Base-by-base conservation (phyloP, 92 coral and sea anemone species). In the Parazoanthus atlanticus region DNA sequence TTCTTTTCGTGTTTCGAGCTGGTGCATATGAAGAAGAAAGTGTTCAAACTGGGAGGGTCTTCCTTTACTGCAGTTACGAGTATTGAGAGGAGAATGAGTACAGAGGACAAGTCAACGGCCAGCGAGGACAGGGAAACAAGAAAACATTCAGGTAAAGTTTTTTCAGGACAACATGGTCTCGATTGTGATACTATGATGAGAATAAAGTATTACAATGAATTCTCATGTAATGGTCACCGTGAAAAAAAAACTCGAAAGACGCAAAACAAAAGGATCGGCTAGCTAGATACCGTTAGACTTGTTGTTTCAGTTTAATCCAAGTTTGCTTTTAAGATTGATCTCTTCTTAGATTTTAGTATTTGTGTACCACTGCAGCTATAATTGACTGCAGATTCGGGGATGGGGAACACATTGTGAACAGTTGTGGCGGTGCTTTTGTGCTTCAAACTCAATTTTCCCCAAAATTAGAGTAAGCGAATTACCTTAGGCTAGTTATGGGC, bases 1-100 rank as follows among this genome's bases (percentile, higher is more conserved):
- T n/a, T n/a, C n/a, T n/a, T n/a, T n/a, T n/a, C n/a, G 15, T 93
- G 98, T 88, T 95, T 95, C 49, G 96, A 95, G 94, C 86, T 94
- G 85, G 93, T 86, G 10, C 95, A 91, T 38, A 87, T 93, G 96
- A 93, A 93, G 89, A 88, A 76, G 90, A 91, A 89, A 26, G 94
- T 88, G 30, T 69, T 75, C 74, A 89, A 85, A 49, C 76, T 85
- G 17, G 91, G 91, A n/a, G 89, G 41, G 16, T 73, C 90, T 29
- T 56, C 91, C 21, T 86, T 89, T 19, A 84, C 91, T 34, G 84
- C 26, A 25, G 92, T 78, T 3, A 41, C 78, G 0, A 58, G 79
- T 32, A 28, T 56, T 26, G 82, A 89, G 12, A 19, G 23, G 17
- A 49, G 49, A 9, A 43, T 56, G 61, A 76, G 84, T 33, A 61